Conservation (phyloP, 2,888 invertebrate species). For the Thereva nobilitata region DNA sequence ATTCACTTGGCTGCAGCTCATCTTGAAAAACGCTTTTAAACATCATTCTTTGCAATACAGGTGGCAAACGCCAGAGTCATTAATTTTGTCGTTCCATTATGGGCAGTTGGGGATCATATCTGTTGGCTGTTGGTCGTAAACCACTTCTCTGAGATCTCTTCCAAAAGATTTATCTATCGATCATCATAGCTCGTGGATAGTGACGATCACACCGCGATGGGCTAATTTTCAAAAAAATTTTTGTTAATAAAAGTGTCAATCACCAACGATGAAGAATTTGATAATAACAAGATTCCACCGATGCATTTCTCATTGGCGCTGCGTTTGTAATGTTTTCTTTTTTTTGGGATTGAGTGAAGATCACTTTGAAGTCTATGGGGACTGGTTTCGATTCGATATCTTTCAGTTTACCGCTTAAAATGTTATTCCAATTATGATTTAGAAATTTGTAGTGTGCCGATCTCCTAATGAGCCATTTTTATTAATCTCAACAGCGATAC, state of each 20-base stretch:
- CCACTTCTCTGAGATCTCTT: constrained; percentile 9
- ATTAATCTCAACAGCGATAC: constrained; percentile 13
- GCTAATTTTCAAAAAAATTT: constrained; percentile 23
- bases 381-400: constrained; percentile 10
- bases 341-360: neutral
- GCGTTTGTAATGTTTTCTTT: neutral
- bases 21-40: constrained; percentile 6
- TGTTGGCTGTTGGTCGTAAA: constrained; percentile 9
- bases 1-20: constrained; percentile 5
- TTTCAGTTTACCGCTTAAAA: too few relatives aligned
- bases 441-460: constrained; percentile 32
- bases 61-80: constrained; percentile 23
- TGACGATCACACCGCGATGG: neutral
- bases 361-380: constrained; percentile 6
- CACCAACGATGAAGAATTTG: constrained; percentile 3
- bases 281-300: constrained; percentile 15
- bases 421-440: constrained; percentile 27
- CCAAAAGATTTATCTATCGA: constrained; percentile 26
- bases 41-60: constrained; percentile 21
- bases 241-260: constrained; percentile 30
- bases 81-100: constrained; percentile 20
- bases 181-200: constrained; percentile 19
- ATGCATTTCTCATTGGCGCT: neutral
- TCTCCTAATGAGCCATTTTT: constrained; percentile 39
- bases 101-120: neutral